A percentile compares a stretch with the other conserved stretches of the same genome.
Conservation (phyloP, 2,888 invertebrate genomes). For the Acanthoscelides obtectus region DNA sequence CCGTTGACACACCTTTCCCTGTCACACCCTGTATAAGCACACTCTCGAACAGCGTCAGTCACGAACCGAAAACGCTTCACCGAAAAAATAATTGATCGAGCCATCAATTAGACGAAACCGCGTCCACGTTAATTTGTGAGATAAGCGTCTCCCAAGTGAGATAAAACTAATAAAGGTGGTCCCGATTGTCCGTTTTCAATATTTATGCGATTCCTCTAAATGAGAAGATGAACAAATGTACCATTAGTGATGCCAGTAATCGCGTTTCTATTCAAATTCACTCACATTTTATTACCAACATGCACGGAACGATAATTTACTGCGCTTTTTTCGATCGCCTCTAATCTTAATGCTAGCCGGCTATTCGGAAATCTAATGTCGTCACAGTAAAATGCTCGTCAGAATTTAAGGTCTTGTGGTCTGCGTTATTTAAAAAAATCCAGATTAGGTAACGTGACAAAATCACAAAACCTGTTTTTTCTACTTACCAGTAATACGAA, state of each 20-base stretch:
- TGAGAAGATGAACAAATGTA: neutral
- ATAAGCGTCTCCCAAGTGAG: neutral
- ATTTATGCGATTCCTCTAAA: neutral
- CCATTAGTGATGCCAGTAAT: neutral
- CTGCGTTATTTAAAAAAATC: no score
- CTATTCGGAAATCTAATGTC: neutral
- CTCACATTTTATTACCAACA: neutral
- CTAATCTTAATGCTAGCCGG: neutral
- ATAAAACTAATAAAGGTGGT: neutral
- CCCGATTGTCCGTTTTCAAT: neutral
- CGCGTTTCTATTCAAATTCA: neutral
- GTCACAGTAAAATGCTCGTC: neutral
- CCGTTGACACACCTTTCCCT: no score
- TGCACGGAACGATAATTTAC: neutral
- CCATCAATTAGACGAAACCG: neutral
- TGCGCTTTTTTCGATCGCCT: neutral
- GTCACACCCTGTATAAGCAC: no score
- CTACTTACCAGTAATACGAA: no score
- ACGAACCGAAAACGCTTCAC: neutral
- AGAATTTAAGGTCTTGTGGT: neutral
- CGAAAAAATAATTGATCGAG: neutral
- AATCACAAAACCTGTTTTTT: no score
- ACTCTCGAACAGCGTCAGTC: neutral
- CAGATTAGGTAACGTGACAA: no score
- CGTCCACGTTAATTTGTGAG: neutral